Evolutionary conservation across 2,113 vertebrate genomes (phyloP), one percentile per base, ranked within the genome.

Genomic region (Notarius quadriscutis): DNA sequence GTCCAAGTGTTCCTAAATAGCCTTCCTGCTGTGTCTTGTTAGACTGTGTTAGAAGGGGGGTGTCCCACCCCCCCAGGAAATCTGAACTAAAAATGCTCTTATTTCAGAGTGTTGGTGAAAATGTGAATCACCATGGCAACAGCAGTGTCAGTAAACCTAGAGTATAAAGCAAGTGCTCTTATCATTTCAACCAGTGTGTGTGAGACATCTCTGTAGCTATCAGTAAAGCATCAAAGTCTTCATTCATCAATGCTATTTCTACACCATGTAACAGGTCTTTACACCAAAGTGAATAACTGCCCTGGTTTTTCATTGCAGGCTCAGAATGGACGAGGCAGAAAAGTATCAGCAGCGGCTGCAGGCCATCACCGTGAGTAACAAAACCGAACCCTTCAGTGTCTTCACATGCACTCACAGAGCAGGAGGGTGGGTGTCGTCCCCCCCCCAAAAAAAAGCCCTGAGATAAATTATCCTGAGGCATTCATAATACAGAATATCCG

Each of bases 271-370:
- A 41, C 9, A 12, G 55, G 57, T 62, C 11, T 62, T 81, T 51
- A 50, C 7, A 48, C 15, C 5, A 27, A 30, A 62, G 1, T 55
- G 27, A 85, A 63, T 22, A 63, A 88, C 10, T 77, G 17, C 63
- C 27, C 7, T 63, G 7, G 7, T 65, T 90, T 62, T 89, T 72
- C 78, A 41, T 89, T 77, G 15, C 86, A 91, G 91, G 67, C 30
- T 50, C 67, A 87, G 41, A 51, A 92, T 92, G 92, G 91, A 93
- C 15, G 91, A 91, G 62, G 87, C 89, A 67, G 91, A 91, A 83
- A 90, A 84, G 79, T 91, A 92, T 88, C 91, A 92, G 84, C 85
- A 91, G 62, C 91, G 91, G 69, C 79, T 93, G 72, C 84, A 80
- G 88, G 92, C 87, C 86, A 87, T 87, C 8, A 87, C 50, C 48